phyloP scores from a whole-genome alignment of 2,113 vertebrate genomes.

The Pongo pygmaeus region DNA sequence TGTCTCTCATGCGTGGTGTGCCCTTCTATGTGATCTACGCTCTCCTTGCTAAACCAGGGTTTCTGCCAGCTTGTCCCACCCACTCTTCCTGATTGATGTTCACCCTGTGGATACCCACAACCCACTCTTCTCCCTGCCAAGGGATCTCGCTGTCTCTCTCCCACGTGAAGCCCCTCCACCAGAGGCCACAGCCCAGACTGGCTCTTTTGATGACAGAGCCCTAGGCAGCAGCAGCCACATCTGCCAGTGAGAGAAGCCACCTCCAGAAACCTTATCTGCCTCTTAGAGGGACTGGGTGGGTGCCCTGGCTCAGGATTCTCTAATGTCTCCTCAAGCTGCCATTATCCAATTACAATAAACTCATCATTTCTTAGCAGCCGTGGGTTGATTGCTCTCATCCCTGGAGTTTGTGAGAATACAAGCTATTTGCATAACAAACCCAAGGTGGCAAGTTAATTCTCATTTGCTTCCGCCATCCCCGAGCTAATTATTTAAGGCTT shows the following conservation, averaged over 20 bases:
- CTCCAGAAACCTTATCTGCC: not conserved
- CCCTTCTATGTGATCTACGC: not conserved
- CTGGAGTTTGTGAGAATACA: constrained; percentile 31
- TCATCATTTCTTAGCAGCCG: constrained; percentile 41
- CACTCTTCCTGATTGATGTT: not conserved
- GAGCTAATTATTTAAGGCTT: constrained; percentile 47
- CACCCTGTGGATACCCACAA: not conserved
- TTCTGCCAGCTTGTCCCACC: not conserved
- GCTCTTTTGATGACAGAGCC: not conserved
- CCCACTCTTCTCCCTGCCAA: not conserved
- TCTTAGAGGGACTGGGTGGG: not conserved
- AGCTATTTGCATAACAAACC: constrained; percentile 67
- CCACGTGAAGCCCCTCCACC: not conserved
- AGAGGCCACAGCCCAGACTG: not conserved
- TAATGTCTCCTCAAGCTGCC: not conserved
- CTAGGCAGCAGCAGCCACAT: not conserved
- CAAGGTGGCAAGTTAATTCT: constrained; percentile 67
- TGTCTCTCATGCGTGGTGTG: not conserved
- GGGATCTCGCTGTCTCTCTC: fast-evolving
- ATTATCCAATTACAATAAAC: constrained; percentile 71
- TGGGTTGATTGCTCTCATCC: constrained; percentile 21
- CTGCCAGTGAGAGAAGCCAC: not conserved
- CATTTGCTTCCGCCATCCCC: constrained; percentile 27
- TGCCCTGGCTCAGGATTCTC: not conserved
- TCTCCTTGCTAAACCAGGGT: not conserved